Base-by-base conservation (phyloP, 2,797 vertebrate genomes). In the Phrynocephalus guinanensis region DNA sequence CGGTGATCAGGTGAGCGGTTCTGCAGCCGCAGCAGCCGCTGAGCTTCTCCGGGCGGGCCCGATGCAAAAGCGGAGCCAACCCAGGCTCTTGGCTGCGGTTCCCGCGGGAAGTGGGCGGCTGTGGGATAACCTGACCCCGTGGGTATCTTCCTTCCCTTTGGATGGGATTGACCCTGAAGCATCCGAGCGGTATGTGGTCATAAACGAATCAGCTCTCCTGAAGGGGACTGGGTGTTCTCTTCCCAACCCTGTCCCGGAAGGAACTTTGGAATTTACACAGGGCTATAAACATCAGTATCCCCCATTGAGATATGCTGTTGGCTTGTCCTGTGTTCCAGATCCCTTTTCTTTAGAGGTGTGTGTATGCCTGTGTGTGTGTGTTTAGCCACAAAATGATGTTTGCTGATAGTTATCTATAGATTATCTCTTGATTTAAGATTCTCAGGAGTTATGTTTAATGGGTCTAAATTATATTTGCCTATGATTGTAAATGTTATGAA, bases 251-350 rank as follows among this genome's bases (percentile, higher is more conserved):
- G 30, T 26, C 30, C 50, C 52, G 22, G 75, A 75, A 78, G 76
- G 89, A 78, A 87, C 89, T 90, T 90, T 87, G 82, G 86, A 90
- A 52, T 38, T 80, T 84, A 75, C 50, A 81, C 44, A 66, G 18
- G 63, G 26, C 38, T 84, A 66, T 90, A 87, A 90, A 76, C 56
- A 70, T 63, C 8, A 28, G 16, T 72, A 48, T 78, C 78, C 67
- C 33, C 48, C 33, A 2, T 33, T 56, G 67, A 81, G 28, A 33
- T 6, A 18, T 22, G 11, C 6, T 84, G 52, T 30, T 22, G 22
- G 67, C 48, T 79, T 75, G 18, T 28, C 52, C 26, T 70, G 26
- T 68, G 63, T 16, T 63, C 71, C 70, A 63, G 26, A 67, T 76
- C 75, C n/a, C 22, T 8, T 16, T 75, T 18, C 38, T 44, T 24